Conservation (phyloP, 37 sponge, comb jelly and placozoan genomes). For the Agelas oroides region DNA sequence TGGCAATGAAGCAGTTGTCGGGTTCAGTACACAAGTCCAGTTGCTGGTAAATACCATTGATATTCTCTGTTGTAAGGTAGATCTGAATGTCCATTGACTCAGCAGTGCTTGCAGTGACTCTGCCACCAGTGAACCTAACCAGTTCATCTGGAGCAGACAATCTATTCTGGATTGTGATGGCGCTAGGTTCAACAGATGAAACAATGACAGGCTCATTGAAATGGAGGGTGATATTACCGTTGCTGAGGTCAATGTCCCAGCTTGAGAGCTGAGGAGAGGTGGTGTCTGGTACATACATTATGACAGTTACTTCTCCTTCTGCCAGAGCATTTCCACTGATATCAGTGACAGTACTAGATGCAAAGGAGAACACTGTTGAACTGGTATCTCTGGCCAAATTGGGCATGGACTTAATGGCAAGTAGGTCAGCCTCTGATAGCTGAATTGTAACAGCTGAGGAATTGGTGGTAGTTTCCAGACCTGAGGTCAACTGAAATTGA, state of each 20-base stretch:
- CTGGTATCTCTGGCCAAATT: constrained; percentile 35
- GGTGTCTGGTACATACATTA: constrained; percentile 50
- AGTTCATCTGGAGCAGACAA: not conserved
- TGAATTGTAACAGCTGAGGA: constrained; percentile 49
- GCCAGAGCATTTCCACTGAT: constrained; percentile 56
- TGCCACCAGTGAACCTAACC: constrained; percentile 49
- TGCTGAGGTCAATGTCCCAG: constrained; percentile 68
- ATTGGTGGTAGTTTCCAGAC: constrained; percentile 59
- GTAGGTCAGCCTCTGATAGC: constrained; percentile 60
- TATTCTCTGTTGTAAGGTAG: constrained; percentile 39
- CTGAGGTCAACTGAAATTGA: constrained; percentile 47
- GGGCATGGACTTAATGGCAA: constrained; percentile 74
- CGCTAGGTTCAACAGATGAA: constrained; percentile 15
- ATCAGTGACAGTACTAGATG: constrained; percentile 53
- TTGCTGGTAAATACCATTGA: constrained; percentile 55
- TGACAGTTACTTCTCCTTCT: constrained; percentile 1
- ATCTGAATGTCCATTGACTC: constrained; percentile 46
- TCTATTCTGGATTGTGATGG: constrained; percentile 62
- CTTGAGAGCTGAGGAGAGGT: constrained; percentile 59
- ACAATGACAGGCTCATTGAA: constrained; percentile 79
- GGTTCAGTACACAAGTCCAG: constrained; percentile 67
- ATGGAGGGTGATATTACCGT: constrained; percentile 44
- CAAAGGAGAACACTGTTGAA: constrained; percentile 47
- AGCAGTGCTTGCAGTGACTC: constrained; percentile 25
- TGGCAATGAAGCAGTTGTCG: constrained; percentile 59